Conservation (phyloP, 2,888 invertebrate genomes). For the Phaedon cochleariae region DNA sequence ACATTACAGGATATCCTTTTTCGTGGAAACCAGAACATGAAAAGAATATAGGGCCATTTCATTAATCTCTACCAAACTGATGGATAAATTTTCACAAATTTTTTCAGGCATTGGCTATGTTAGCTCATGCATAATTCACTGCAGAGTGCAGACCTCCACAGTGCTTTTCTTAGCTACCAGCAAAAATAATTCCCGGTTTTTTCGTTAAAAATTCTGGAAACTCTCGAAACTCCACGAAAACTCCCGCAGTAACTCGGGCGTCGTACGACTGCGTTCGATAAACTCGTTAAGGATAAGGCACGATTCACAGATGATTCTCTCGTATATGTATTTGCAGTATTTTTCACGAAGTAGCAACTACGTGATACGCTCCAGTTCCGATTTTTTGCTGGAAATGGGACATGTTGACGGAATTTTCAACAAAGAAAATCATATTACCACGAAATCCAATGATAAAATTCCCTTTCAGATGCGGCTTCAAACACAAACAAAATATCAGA, state of each 20-base stretch:
- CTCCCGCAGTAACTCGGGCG: conserved; percentile 20
- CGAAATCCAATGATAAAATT: neutral
- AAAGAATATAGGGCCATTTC: too few species aligned
- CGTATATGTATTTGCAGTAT: conserved; percentile 29
- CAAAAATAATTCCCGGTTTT: conserved; percentile 18
- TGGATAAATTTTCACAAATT: too few species aligned
- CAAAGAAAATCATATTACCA: neutral
- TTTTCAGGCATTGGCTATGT: too few species aligned
- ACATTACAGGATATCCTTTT: too few species aligned
- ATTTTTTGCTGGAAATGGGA: conserved; percentile 15
- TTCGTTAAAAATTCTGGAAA: conserved; percentile 13
- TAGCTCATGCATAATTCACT: too few species aligned
- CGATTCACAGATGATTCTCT: conserved; percentile 34
- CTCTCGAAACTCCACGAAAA: too few species aligned
- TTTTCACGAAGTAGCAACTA: conserved; percentile 28
- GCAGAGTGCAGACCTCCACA: too few species aligned
- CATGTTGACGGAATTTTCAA: conserved; percentile 17
- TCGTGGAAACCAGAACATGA: too few species aligned
- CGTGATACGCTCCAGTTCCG: conserved; percentile 28
- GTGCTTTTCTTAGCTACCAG: neutral
- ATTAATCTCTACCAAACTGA: too few species aligned
- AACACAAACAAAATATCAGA: neutral
- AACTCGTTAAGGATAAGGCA: conserved; percentile 34
- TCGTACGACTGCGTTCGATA: conserved; percentile 28
- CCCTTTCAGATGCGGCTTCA: neutral